phyloP scores from a whole-genome alignment of 2,888 invertebrate species.

The Tyria jacobaeae region DNA sequence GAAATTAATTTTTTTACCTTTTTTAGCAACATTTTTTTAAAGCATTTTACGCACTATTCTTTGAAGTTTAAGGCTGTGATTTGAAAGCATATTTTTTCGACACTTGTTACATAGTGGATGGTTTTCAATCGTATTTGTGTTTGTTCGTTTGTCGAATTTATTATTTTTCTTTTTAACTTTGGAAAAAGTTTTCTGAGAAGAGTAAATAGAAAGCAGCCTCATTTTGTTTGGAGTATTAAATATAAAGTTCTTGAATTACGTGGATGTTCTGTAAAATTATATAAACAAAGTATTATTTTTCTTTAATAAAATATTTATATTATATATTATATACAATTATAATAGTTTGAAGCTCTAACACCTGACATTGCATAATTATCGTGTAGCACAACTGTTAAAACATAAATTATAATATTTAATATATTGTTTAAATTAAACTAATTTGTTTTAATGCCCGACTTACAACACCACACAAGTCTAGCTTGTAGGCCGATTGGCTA shows the following conservation, averaged over 20 bases:
- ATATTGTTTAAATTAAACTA: conserved; percentile 7
- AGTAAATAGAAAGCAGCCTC: background rate
- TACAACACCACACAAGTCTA: no score
- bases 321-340: conserved; percentile 13
- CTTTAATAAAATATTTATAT: conserved; percentile 15
- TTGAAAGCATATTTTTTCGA: conserved; percentile 31
- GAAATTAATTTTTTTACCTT: conserved; percentile 69
- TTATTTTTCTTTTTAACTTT: background rate
- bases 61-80: conserved; percentile 43
- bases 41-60: conserved; percentile 44
- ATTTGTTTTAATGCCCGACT: background rate
- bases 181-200: background rate
- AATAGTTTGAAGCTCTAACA: conserved; percentile 13
- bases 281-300: conserved; percentile 7
- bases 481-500: no score
- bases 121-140: conserved; percentile 5
- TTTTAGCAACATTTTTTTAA: conserved; percentile 27
- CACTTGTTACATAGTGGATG: conserved; percentile 20
- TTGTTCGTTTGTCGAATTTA: background rate
- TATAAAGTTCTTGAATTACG: no score
- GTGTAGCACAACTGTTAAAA: conserved; percentile 44
- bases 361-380: conserved; percentile 19
- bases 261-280: conserved; percentile 5
- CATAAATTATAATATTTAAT: conserved; percentile 38
- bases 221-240: conserved; percentile 1